Percentiles rank a stretch among this genome's conserved stretches.
These are phyloP conservation scores for Lethocerus indicus DNA, from an alignment of 1,140 invertebrate species.

Conservation along the genomic window DNA sequence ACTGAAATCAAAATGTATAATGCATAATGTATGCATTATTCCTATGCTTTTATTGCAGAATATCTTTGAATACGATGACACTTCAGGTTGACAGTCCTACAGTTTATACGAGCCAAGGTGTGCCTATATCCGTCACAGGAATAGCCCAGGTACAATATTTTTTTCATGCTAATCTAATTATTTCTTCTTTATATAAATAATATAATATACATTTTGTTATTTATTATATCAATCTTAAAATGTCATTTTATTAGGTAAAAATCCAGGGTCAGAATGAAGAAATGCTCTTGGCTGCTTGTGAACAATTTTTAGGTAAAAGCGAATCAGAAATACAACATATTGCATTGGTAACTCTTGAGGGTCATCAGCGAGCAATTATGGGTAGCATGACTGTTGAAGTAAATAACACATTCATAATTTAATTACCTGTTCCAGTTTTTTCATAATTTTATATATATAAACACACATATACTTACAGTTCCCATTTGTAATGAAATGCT, in stretches of 20 bases:
- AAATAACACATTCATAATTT: constrained; percentile 16
- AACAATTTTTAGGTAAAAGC: constrained; percentile 88
- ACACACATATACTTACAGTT: too few species aligned
- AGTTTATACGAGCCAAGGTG: constrained; percentile 91
- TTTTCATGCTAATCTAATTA: neutral
- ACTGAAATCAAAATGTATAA: neutral
- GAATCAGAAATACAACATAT: constrained; percentile 84
- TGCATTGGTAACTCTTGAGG: constrained; percentile 88
- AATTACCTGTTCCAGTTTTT: neutral
- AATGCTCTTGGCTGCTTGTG: constrained; percentile 90
- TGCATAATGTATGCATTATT: neutral
- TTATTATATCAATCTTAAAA: neutral
- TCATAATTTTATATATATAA: neutral
- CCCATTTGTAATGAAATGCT: too few species aligned
- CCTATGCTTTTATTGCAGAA: constrained; percentile 34
- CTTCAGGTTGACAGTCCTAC: constrained; percentile 79
- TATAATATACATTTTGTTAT: neutral
- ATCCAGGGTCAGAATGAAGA: constrained; percentile 95
- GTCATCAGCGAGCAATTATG: constrained; percentile 96
- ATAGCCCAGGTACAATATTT: constrained; percentile 67
- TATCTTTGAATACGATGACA: constrained; percentile 93
- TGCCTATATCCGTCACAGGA: constrained; percentile 91
- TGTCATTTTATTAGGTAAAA: constrained; percentile 61
- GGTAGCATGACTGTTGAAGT: constrained; percentile 96
- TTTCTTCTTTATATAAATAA: neutral